phyloP scores from a whole-genome alignment of 1,140 invertebrate species.

The Penaeus japonicus region DNA sequence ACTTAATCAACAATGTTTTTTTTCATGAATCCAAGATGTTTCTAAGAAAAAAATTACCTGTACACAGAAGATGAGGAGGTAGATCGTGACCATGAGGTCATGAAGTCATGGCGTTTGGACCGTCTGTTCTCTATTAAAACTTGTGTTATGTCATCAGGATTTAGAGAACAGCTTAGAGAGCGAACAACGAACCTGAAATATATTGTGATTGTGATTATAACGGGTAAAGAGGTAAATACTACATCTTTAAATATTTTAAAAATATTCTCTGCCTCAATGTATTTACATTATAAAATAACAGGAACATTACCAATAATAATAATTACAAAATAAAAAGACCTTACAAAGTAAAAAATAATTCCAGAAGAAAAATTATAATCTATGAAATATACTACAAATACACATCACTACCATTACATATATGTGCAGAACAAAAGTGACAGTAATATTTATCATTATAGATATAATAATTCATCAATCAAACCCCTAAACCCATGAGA shows the following conservation, averaged over 20 bases:
- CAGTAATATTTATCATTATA: too few species aligned
- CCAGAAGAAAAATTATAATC: not conserved
- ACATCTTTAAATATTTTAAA: too few species aligned
- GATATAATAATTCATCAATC: not conserved
- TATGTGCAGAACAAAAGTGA: too few species aligned
- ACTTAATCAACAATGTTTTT: not conserved
- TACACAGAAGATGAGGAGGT: conserved; percentile 73
- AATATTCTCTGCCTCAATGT: too few species aligned
- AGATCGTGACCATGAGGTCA: conserved; percentile 73
- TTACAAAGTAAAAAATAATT: not conserved
- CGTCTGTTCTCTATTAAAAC: not conserved
- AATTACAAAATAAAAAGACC: not conserved
- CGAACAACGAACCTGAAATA: conserved; percentile 29
- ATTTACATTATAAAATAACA: too few species aligned
- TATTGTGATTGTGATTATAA: not conserved
- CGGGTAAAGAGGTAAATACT: not conserved
- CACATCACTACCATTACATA: too few species aligned
- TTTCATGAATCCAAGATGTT: conserved; percentile 2
- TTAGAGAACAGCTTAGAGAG: conserved; percentile 25
- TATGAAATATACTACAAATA: not conserved
- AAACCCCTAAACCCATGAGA: not conserved
- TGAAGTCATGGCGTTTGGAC: conserved; percentile 70
- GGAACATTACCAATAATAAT: not conserved
- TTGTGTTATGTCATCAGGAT: conserved; percentile 39
- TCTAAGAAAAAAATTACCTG: conserved; percentile 66